Evolutionary conservation across 2,113 vertebrate genomes (phyloP).

Genomic region (Gracilinanus agilis): DNA sequence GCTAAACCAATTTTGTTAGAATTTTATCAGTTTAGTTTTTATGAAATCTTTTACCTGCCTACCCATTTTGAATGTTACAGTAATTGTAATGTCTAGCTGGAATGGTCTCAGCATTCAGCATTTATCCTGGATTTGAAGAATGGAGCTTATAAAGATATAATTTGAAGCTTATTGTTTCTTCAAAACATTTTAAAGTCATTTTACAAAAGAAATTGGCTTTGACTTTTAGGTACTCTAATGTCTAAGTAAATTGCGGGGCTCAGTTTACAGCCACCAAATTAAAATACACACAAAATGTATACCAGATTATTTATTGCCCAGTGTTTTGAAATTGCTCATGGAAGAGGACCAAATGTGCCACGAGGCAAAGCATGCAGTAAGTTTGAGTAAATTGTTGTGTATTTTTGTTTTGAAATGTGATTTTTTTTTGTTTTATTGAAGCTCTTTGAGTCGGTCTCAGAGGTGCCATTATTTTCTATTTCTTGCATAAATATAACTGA

Average conservation of each 20-base stretch:
- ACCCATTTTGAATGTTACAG: constrained; percentile 2
- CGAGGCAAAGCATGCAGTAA: constrained; percentile 10
- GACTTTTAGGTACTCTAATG: not conserved
- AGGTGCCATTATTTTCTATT: constrained; percentile 36
- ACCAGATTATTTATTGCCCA: not conserved
- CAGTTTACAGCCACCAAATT: constrained; percentile 42
- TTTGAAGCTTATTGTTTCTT: constrained; percentile 42
- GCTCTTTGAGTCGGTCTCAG: constrained; percentile 58
- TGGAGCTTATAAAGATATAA: constrained; percentile 25
- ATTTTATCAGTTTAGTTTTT: constrained; percentile 23
- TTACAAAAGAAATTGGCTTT: constrained; percentile 30
- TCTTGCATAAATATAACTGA: constrained; percentile 20
- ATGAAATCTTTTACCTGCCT: not conserved
- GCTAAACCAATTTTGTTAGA: constrained; percentile 62
- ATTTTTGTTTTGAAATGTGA: not conserved
- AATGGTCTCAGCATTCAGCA: constrained; percentile 6
- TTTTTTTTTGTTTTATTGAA: constrained; percentile 14
- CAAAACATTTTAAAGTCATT: constrained; percentile 43
- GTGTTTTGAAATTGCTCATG: not conserved
- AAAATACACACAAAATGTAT: not conserved
- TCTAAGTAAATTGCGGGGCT: constrained; percentile 36
- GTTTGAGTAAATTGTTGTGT: constrained; percentile 30
- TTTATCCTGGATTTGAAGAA: constrained; percentile 52
- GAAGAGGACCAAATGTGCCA: not conserved
- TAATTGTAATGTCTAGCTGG: constrained; percentile 20